A percentile compares a stretch with the other conserved stretches of the same genome.
These are phyloP conservation scores for Drosophila murphyi DNA, from an alignment of 1,140 invertebrate species.

Conservation along the genomic window DNA sequence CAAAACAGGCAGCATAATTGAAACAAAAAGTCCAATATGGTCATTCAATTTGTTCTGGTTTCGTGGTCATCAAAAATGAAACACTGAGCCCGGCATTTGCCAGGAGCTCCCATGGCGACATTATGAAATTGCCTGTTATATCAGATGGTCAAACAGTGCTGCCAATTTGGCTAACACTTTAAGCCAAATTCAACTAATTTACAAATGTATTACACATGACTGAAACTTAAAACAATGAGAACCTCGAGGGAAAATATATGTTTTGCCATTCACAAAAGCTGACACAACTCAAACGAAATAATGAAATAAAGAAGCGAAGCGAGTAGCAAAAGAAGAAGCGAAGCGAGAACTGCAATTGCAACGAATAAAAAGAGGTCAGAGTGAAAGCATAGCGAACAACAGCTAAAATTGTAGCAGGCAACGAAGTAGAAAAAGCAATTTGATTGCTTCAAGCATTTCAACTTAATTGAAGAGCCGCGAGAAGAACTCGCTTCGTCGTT, in stretches of 20 bases:
- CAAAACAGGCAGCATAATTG: neutral
- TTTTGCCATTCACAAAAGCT: neutral
- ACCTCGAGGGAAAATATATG: neutral
- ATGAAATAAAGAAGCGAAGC: neutral
- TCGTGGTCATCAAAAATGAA: conserved; percentile 19
- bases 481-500: too few species aligned
- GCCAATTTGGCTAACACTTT: conserved; percentile 1
- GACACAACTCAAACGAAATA: neutral
- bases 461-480: neutral
- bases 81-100: neutral
- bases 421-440: neutral
- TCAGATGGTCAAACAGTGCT: conserved; percentile 9
- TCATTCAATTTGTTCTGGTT: conserved; percentile 7
- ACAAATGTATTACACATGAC: too few species aligned
- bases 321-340: neutral
- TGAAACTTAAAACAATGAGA: neutral
- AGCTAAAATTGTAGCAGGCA: neutral
- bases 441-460: neutral
- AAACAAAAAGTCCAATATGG: conserved; percentile 14
- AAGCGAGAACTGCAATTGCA: neutral
- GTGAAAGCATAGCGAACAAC: neutral
- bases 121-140: conserved; percentile 37
- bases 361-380: conserved; percentile 1
- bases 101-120: conserved; percentile 15
- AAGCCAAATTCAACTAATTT: neutral